phyloP scores from a whole-genome alignment of 2,888 invertebrate genomes.

The Unio delphinus region DNA sequence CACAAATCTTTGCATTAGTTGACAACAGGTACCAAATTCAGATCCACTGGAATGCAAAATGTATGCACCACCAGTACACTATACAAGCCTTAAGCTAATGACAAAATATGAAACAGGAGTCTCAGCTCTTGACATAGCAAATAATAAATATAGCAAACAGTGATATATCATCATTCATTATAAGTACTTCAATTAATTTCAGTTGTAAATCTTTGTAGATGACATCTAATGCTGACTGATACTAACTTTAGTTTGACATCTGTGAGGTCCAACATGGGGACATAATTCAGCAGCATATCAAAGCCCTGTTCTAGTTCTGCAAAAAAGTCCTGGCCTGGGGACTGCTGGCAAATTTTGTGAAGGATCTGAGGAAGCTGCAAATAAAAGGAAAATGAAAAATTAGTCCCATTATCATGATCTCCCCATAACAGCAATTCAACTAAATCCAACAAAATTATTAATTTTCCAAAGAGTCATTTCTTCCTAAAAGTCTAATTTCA shows the following conservation, averaged over 20 bases:
- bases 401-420: background rate
- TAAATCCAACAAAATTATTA: background rate
- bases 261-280: slow-evolving; percentile 88
- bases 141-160: background rate
- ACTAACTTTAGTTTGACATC: slow-evolving; percentile 85
- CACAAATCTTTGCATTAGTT: too few species aligned
- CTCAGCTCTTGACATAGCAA: background rate
- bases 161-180: background rate
- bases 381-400: background rate
- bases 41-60: too few species aligned
- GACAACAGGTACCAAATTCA: too few species aligned
- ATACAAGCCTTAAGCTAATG: too few species aligned
- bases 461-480: background rate
- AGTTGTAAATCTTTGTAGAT: too few species aligned
- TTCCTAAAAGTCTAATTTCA: too few species aligned
- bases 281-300: slow-evolving; percentile 87
- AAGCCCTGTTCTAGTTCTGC: slow-evolving; percentile 87
- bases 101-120: too few species aligned
- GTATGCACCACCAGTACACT: too few species aligned
- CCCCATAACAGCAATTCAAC: background rate
- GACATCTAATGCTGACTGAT: too few species aligned
- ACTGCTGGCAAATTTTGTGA: slow-evolving; percentile 53
- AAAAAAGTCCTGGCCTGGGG: slow-evolving; percentile 77
- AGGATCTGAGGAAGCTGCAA: slow-evolving; percentile 59
- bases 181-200: background rate